Evolutionary conservation across 2,888 invertebrate species (phyloP), one percentile per base, ranked within the genome.

Genomic region (Gibbula magus): DNA sequence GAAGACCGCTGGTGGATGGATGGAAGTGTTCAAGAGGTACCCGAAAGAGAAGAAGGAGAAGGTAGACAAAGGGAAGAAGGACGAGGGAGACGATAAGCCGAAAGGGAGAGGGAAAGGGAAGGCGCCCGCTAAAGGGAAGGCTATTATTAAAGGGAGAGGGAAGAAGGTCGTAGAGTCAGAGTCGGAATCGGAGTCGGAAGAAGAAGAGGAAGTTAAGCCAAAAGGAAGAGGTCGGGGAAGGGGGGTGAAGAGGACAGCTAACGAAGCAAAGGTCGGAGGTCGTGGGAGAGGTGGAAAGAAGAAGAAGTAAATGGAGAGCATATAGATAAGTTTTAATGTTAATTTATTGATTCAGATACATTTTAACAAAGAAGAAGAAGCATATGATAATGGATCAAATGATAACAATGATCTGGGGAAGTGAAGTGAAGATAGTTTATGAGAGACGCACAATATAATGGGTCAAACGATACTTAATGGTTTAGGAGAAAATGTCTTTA

Each of bases 1-100:
- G 86, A 89, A 89, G 74, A 87, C 84, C 0, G 88, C 86, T 2
- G 89, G 90, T 39, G 89, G 90, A 4, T 90, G 90, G 90, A 84
- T 76, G 1, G 84, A 85, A 53, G 90, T 90, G 20, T 82, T 90
- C n/a, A 75, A 75, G 52, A 13, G 32, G 22, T 32, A 35, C 51
- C 35, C 52, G 22, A 61, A 35, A 32, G 78, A 70, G 51, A 54
- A 51, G 66, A 45, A 51, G 16, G 61, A 29, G 13, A 39, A 53
- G 79, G 61, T 39, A 77, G 76, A 25, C 77, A 80, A 52, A 54
- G 73, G 35, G 51, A 77, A 78, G 20, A 75, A 78, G 45, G 78
- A 77, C 51, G 74, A 78, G 29, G 81, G 77, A 73, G 80, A 83
- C 53, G 79, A 81, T 61, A 84, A 74, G 54, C 54, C 74, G 20